Conservation (phyloP, 2,113 vertebrate genomes). For the Prunella himalayana region DNA sequence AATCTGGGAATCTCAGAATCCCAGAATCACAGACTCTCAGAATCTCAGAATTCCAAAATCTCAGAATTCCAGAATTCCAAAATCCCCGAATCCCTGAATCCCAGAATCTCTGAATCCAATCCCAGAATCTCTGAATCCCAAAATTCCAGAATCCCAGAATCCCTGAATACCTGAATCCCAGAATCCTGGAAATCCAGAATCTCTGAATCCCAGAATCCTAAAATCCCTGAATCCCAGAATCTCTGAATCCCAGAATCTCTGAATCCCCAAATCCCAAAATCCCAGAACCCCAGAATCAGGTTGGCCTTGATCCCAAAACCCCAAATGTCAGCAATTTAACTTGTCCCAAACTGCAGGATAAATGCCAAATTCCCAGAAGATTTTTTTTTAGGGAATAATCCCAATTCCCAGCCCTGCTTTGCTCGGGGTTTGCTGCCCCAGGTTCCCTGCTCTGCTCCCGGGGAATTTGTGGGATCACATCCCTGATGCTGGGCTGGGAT, state of each 20-base stretch:
- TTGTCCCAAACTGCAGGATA: fast-evolving
- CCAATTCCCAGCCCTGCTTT: too few species aligned
- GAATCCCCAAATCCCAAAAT: fast-evolving
- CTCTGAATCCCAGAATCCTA: too few species aligned
- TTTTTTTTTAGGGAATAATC: background rate
- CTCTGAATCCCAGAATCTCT: background rate
- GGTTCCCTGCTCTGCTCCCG: too few species aligned
- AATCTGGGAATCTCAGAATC: too few species aligned
- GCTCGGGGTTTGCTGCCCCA: too few species aligned
- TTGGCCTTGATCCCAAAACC: fast-evolving
- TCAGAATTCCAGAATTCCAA: fast-evolving
- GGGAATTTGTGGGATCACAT: too few species aligned
- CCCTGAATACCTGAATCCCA: background rate
- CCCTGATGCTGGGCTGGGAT: too few species aligned
- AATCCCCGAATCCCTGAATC: background rate
- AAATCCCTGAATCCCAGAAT: too few species aligned
- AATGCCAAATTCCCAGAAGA: fast-evolving
- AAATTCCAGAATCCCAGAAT: fast-evolving
- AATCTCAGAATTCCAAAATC: fast-evolving
- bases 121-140: fast-evolving
- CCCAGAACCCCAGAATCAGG: background rate
- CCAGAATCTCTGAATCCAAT: background rate
- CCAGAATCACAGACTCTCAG: fast-evolving
- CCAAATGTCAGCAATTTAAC: background rate
- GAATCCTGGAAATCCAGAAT: too few species aligned